Evolutionary conservation across 37 sponge, comb jelly and placozoan genomes (phyloP), one percentile per base, ranked within the genome.

Genomic region (Bolinopsis microptera): DNA sequence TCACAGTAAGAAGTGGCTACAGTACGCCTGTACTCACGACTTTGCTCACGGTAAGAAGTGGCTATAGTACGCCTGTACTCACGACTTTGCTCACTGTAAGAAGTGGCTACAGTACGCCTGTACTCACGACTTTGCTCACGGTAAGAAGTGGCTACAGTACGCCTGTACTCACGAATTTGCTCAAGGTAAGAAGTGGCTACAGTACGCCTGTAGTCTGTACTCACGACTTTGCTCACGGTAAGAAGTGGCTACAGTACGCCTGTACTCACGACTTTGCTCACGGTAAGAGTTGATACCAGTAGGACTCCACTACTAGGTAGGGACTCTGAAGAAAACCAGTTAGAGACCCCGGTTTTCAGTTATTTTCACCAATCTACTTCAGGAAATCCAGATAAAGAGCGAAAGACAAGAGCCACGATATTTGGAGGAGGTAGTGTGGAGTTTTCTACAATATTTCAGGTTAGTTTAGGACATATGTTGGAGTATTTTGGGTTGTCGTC

Each of bases 381-480:
- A 48, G 61, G 61, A 48, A 86, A 86, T 48, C 90, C 90, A 5
- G 90, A 86, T 40, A 86, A 40, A 23, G 90, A 86, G 18, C 24
- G 61, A n/a, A 39, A 39, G 8, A 41, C 90, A 26, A 18, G 90
- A 26, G 22, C 90, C 28, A 86, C 90, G 5, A 86, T 86, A 23
- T 86, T 86, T 30, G 90, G 90, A 0, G 90, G 90, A 38, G 90
- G 90, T 16, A 86, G 90, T 86, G 90, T 86, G 30, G 90, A 86
- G 90, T 86, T 41, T 27, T 86, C 90, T 48, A 86, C 90, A 16
- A 86, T 86, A 1, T 86, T 86, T 48, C 90, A 86, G 37, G 74
- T 70, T 27, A 22, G 30, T 13, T 13, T n/a, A n/a, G n/a, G n/a
- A n/a, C n/a, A n/a, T n/a, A n/a, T n/a, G n/a, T n/a, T n/a, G n/a